Conservation (phyloP, 2,797 vertebrate genomes). For the Momotus momota region DNA sequence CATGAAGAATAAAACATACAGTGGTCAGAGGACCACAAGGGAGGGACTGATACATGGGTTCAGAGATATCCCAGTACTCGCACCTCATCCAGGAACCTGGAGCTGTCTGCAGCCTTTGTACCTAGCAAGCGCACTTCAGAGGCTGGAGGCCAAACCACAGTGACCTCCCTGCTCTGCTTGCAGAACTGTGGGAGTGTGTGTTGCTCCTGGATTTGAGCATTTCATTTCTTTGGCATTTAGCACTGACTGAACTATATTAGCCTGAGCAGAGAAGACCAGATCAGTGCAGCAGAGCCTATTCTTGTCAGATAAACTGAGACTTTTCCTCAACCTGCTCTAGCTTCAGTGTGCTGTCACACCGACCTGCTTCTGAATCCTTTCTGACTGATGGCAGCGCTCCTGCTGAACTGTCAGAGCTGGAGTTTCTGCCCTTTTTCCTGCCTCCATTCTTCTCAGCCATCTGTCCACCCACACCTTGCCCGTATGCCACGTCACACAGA, state of each 20-base stretch:
- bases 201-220: background rate
- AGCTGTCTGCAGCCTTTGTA: background rate
- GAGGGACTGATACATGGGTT: background rate
- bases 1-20: background rate
- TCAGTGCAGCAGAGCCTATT: background rate
- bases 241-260: background rate
- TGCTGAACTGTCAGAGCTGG: background rate
- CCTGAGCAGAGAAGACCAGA: background rate
- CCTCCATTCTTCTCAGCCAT: background rate
- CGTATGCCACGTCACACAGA: background rate
- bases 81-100: background rate
- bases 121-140: background rate
- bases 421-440: background rate
- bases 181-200: background rate
- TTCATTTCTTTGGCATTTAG: background rate
- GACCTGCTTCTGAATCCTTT: rapidly evolving
- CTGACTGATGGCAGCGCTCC: background rate
- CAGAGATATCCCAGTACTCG: background rate
- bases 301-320: background rate
- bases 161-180: background rate
- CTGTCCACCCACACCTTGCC: background rate
- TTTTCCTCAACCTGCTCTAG: background rate
- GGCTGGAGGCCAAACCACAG: background rate
- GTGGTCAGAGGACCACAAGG: background rate
- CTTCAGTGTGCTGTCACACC: rapidly evolving